Evolutionary conservation across 2,888 invertebrate genomes (phyloP), one percentile per base, ranked within the genome.

Genomic region (Abrostola triplasia): DNA sequence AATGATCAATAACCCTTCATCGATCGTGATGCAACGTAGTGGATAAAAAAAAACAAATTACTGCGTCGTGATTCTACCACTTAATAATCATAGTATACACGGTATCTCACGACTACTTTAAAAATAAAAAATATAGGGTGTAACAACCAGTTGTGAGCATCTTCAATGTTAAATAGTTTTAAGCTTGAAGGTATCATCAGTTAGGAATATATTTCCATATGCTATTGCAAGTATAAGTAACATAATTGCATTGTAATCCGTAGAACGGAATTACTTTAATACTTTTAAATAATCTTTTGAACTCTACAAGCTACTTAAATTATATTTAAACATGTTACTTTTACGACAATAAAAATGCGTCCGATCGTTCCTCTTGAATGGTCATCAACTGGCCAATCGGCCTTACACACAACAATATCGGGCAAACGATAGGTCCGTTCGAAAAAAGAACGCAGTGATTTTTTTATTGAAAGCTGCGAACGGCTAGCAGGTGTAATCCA

Each of bases 31-130:
- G 86, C 82, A 84, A 82, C 82, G 72, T 78, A 80, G 57, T 64
- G 55, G 66, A 68, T 47, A 78, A 80, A 88, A 89, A 91, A 88
- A 88, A 90, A 85, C 80, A 86, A 90, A 90, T 88, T 84, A 91
- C 85, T 71, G 77, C 86, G 74, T 89, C 92, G 92, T 92, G 92
- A 91, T 92, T 92, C 91, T 89, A 92, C 92, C 92, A 92, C 92
- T 93, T 93, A 92, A 92, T 92, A 92, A 92, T 90, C 91, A 83
- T 90, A 90, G 90, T 88, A 87, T 86, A 88, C 83, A 80, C 89
- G 82, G 92, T 93, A 94, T 92, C 93, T 93, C 93, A 93, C 93
- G 93, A 92, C 93, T 93, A 91, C 92, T 90, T 92, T 87, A 92
- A 92, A 91, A 91, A 90, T 88, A 90, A 90, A 86, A 88, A 77